These are phyloP conservation scores for Hanleya hanleyi DNA, from an alignment of 2,888 invertebrate species.

Conservation along the genomic window DNA sequence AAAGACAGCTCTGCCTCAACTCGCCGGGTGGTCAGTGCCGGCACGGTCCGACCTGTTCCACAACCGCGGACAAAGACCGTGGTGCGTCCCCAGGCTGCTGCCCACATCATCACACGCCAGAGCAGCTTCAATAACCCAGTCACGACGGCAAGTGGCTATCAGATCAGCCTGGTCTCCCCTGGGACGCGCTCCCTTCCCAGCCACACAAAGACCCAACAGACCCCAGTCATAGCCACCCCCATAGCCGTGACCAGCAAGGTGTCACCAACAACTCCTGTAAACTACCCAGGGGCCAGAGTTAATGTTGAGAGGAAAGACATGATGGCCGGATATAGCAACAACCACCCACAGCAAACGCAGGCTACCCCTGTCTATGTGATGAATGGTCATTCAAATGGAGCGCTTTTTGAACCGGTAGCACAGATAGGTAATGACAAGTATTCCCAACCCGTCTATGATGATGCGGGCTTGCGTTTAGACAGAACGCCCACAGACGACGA, in stretches of 20 bases:
- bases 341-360: neutral
- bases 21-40: conserved; percentile 39
- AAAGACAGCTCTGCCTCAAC: neutral
- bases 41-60: conserved; percentile 37
- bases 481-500: conserved; percentile 72
- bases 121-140: conserved; percentile 11
- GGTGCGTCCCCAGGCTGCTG: conserved; percentile 57
- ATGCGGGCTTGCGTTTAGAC: conserved; percentile 60
- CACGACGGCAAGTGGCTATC: conserved; percentile 21
- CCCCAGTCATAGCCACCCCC: neutral
- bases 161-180: neutral
- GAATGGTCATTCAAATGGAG: neutral
- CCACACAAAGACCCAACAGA: no score
- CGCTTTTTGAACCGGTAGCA: neutral
- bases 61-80: neutral
- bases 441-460: conserved; percentile 42
- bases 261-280: neutral
- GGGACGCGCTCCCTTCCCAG: neutral
- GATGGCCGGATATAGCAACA: neutral
- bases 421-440: conserved; percentile 27
- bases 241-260: neutral
- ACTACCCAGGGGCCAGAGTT: neutral
- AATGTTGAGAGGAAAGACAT: neutral
- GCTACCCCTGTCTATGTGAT: neutral
- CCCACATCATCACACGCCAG: conserved; percentile 59